phyloP scores from a whole-genome alignment of 2,797 vertebrate genomes.

The Perodicticus potto region DNA sequence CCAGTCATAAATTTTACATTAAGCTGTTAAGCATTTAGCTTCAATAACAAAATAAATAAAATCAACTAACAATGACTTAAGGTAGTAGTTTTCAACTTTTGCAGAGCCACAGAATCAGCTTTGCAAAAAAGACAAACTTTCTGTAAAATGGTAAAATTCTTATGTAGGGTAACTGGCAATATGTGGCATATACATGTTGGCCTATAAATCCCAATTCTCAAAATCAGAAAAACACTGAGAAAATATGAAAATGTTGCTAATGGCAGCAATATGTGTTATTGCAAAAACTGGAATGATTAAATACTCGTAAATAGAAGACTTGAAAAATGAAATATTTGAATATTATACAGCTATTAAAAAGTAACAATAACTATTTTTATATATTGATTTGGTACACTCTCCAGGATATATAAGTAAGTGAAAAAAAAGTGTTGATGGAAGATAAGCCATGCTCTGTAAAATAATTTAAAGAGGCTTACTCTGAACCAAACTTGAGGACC shows the following conservation, averaged over 20 bases:
- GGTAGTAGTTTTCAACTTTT: neutral
- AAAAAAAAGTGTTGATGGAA: neutral
- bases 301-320: neutral
- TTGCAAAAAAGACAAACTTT: constrained; percentile 1
- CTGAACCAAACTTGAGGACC: too few relatives aligned
- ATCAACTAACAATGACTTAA: neutral
- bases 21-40: neutral
- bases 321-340: constrained; percentile 46
- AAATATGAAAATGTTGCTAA: constrained; percentile 42
- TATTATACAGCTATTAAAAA: neutral
- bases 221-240: too few relatives aligned
- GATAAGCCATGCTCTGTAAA: too few relatives aligned
- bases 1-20: constrained; percentile 26
- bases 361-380: neutral
- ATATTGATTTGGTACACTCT: constrained; percentile 29
- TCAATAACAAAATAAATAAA: constrained; percentile 13
- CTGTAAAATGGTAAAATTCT: neutral
- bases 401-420: neutral
- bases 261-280: neutral
- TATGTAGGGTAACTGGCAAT: neutral
- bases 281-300: constrained; percentile 30
- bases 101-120: constrained; percentile 19
- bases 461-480: too few relatives aligned
- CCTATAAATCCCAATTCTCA: too few relatives aligned
- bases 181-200: too few relatives aligned